These are phyloP conservation scores for Micrastur ruficollis DNA, from an alignment of 2,797 vertebrate genomes.

Conservation along the genomic window DNA sequence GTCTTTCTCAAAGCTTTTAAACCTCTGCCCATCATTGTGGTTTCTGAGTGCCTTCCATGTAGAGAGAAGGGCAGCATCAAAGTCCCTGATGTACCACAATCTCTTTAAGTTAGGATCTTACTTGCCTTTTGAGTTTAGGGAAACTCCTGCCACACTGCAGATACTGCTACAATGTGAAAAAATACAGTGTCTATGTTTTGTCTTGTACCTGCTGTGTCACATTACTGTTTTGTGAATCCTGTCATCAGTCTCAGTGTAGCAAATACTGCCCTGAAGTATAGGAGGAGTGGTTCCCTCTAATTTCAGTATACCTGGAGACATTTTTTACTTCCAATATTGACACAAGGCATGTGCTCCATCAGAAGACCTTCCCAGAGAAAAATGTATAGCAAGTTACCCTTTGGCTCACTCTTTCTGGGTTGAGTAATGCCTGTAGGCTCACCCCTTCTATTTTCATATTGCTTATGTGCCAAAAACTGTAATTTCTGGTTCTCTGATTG, in stretches of 20 bases:
- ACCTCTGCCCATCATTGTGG: fast-evolving
- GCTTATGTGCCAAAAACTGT: neutral
- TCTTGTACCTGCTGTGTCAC: neutral
- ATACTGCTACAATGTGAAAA: neutral
- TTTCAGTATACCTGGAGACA: neutral
- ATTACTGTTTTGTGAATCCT: neutral
- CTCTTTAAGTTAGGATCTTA: neutral
- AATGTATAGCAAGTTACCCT: neutral
- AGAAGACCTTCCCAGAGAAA: neutral
- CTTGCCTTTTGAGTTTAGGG: neutral
- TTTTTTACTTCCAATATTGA: neutral
- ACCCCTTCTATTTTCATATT: neutral
- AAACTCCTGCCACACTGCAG: neutral
- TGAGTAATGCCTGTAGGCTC: neutral
- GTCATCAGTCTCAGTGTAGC: neutral
- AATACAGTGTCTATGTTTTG: neutral
- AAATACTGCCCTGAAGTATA: neutral
- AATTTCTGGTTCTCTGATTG: neutral
- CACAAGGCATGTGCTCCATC: neutral
- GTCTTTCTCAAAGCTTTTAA: neutral
- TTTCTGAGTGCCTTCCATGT: neutral
- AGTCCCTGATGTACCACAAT: neutral
- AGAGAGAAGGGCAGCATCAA: neutral
- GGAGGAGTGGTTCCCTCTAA: neutral
- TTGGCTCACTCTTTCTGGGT: neutral